Percentiles rank a stretch among this genome's conserved stretches.
Conservation (phyloP, 2,888 invertebrate genomes). For the Temnothorax rugatulus region DNA sequence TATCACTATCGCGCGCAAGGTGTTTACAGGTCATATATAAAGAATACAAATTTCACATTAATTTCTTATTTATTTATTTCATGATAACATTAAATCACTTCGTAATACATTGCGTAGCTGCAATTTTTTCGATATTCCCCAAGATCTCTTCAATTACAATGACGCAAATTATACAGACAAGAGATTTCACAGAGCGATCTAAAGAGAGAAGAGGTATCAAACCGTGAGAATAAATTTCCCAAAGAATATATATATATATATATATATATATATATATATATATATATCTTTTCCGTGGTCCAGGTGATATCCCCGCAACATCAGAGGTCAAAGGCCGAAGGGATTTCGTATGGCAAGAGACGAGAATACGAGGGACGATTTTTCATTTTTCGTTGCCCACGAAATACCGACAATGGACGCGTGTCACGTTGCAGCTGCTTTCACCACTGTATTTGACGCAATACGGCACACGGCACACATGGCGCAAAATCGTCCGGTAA, state of each 20-base stretch:
- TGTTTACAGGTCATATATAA: constrained; percentile 62
- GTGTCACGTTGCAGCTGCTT: constrained; percentile 85
- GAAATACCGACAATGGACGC: constrained; percentile 85
- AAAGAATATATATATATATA: background rate
- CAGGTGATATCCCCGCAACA: constrained; percentile 80
- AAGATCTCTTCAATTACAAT: background rate
- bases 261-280: no score
- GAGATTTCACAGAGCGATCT: background rate
- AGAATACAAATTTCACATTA: background rate
- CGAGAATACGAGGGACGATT: constrained; percentile 78
- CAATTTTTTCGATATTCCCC: background rate
- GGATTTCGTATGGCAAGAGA: constrained; percentile 43
- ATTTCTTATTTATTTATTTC: background rate
- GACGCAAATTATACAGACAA: background rate
- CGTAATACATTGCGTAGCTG: background rate
- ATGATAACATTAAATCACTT: background rate
- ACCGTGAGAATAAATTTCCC: constrained; percentile 22
- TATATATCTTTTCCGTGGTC: constrained; percentile 71
- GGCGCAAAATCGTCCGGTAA: constrained; percentile 79
- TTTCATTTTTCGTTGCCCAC: constrained; percentile 85
- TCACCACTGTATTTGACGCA: constrained; percentile 82
- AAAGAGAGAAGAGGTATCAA: background rate
- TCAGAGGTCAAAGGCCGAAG: constrained; percentile 6
- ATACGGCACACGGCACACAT: constrained; percentile 83
- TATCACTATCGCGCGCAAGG: constrained; percentile 79